Percentiles rank a stretch among this genome's conserved stretches.
phyloP scores from a whole-genome alignment of 2,113 vertebrate species.

The Uropsilus gracilis region DNA sequence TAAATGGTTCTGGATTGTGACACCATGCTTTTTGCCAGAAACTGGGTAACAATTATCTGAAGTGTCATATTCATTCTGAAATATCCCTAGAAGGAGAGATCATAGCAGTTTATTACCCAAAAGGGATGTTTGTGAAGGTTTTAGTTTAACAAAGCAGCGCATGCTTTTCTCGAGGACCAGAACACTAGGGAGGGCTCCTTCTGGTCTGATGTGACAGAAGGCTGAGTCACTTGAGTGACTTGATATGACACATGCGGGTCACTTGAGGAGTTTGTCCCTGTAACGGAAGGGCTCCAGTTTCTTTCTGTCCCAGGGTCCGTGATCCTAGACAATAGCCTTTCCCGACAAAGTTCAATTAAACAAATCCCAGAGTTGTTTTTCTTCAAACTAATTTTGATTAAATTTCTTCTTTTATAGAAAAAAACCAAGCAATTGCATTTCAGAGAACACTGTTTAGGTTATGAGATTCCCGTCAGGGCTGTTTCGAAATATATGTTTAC shows the following conservation, averaged over 20 bases:
- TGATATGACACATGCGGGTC: background rate
- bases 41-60: background rate
- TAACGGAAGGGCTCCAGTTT: background rate
- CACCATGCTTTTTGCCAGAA: background rate
- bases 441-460: conserved; percentile 36
- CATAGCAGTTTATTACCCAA: background rate
- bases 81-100: background rate
- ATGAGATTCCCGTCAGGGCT: conserved; percentile 8
- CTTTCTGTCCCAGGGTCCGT: background rate
- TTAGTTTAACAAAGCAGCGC: background rate
- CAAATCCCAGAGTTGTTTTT: conserved; percentile 34
- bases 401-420: conserved; percentile 66
- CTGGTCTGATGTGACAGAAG: background rate
- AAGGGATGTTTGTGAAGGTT: background rate
- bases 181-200: background rate
- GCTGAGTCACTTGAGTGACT: background rate
- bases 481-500: conserved; percentile 65
- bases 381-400: conserved; percentile 67
- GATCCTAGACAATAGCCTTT: background rate
- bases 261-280: background rate
- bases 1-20: background rate
- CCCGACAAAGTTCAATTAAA: conserved; percentile 45
- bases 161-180: background rate
- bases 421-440: conserved; percentile 70
- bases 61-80: background rate